phyloP scores from a whole-genome alignment of 1,140 invertebrate species.

The Drosophila malerkotliana region DNA sequence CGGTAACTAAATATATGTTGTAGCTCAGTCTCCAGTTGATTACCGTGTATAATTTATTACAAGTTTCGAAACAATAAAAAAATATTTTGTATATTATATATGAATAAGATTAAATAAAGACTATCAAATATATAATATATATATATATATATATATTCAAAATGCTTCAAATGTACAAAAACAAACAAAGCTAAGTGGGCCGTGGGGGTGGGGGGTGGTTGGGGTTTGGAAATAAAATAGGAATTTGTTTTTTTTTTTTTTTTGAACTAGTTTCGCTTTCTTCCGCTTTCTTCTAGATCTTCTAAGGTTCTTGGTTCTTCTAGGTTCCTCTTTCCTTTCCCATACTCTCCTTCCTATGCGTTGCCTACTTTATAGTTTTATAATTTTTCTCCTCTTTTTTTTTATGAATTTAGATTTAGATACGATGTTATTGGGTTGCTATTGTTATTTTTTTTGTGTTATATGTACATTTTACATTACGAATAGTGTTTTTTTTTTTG shows the following conservation, averaged over 20 bases:
- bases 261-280: slow-evolving; percentile 22
- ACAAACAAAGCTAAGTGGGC: slow-evolving; percentile 44
- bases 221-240: neutral
- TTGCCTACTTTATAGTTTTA: slow-evolving; percentile 40
- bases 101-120: slow-evolving; percentile 53
- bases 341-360: slow-evolving; percentile 31
- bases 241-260: neutral
- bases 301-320: slow-evolving; percentile 1
- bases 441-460: slow-evolving; percentile 31
- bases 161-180: slow-evolving; percentile 59
- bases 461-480: slow-evolving; percentile 42
- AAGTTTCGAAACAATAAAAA: slow-evolving; percentile 62
- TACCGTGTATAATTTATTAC: slow-evolving; percentile 73
- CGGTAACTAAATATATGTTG: slow-evolving; percentile 83
- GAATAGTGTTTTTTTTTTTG: slow-evolving; percentile 23
- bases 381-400: neutral
- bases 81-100: slow-evolving; percentile 39
- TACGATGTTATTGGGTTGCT: slow-evolving; percentile 24
- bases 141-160: slow-evolving; percentile 50
- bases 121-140: slow-evolving; percentile 46
- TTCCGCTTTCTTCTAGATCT: slow-evolving; percentile 7
- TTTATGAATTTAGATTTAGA: slow-evolving; percentile 37
- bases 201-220: slow-evolving; percentile 5
- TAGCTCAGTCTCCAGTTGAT: slow-evolving; percentile 83
- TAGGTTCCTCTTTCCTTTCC: slow-evolving; percentile 21